Evolutionary conservation across 2,888 invertebrate genomes (phyloP).

Genomic region (Lepeophtheirus nordmannii): DNA sequence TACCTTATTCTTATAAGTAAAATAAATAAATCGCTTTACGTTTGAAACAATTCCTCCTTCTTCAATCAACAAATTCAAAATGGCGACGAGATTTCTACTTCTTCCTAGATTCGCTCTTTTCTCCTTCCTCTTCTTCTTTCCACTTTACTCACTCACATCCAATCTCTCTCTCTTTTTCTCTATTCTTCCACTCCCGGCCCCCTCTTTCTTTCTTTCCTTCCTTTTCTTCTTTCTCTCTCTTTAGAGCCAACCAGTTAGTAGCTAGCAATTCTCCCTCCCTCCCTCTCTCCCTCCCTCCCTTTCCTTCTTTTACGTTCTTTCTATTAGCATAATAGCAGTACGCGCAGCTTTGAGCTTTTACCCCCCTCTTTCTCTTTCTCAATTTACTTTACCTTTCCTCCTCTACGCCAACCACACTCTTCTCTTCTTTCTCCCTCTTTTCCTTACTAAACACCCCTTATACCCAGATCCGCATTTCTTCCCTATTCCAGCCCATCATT

Average conservation of each 20-base stretch:
- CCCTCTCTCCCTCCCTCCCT: too few relatives aligned
- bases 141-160: too few relatives aligned
- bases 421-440: not conserved
- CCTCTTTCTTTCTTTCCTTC: not conserved
- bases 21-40: not conserved
- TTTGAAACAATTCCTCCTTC: not conserved
- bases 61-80: constrained; percentile 6
- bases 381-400: not conserved
- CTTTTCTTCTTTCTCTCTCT: not conserved
- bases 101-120: not conserved
- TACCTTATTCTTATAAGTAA: too few relatives aligned
- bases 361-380: not conserved
- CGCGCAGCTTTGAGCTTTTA: not conserved
- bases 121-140: not conserved
- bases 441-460: too few relatives aligned
- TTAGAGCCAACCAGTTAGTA: too few relatives aligned
- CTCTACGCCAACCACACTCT: not conserved
- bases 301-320: too few relatives aligned
- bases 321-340: too few relatives aligned
- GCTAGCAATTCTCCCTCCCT: too few relatives aligned
- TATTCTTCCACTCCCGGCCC: too few relatives aligned
- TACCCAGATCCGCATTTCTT: too few relatives aligned
- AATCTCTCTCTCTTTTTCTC: too few relatives aligned
- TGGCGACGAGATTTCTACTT: not conserved
- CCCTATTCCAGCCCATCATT: too few relatives aligned